A percentile compares a stretch with the other conserved stretches of the same genome.
Conservation (phyloP, 2,888 invertebrate genomes). For the Pseudeuparius sepicola region DNA sequence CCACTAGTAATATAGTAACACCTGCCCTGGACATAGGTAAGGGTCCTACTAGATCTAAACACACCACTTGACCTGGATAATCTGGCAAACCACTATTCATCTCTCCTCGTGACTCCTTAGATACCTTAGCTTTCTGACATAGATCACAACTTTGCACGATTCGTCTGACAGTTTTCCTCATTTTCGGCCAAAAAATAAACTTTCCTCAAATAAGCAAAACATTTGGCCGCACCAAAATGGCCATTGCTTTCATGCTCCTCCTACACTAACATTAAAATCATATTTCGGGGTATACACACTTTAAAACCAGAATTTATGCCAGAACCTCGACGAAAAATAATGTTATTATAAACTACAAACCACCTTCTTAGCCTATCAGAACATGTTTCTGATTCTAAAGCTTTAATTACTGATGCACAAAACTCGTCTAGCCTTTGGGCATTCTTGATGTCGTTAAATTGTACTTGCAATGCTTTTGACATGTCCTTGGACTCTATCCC, state of each 20-base stretch:
- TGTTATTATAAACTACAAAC: too few species aligned
- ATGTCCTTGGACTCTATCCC: too few species aligned
- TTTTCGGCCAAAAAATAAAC: slow-evolving; percentile 3
- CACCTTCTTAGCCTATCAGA: too few species aligned
- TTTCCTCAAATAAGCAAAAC: background rate
- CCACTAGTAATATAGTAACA: slow-evolving; percentile 10
- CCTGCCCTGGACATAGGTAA: slow-evolving; percentile 11
- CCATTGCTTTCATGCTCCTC: background rate
- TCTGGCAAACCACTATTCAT: background rate
- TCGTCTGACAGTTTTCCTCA: background rate
- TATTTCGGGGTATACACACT: background rate
- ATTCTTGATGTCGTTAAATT: too few species aligned
- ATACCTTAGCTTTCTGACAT: slow-evolving; percentile 5
- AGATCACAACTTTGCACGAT: slow-evolving; percentile 1
- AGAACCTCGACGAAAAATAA: too few species aligned
- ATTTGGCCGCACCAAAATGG: too few species aligned
- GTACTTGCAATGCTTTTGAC: too few species aligned
- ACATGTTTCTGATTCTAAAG: too few species aligned
- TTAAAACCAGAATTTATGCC: slow-evolving; percentile 7
- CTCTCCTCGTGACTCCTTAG: background rate
- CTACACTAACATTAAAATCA: background rate
- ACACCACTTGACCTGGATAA: slow-evolving; percentile 11
- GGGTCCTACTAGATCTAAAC: slow-evolving; percentile 16
- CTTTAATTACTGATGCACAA: too few species aligned
- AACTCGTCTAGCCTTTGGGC: too few species aligned